Conservation (phyloP, 2,113 vertebrate genomes). For the Arenaria interpres region DNA sequence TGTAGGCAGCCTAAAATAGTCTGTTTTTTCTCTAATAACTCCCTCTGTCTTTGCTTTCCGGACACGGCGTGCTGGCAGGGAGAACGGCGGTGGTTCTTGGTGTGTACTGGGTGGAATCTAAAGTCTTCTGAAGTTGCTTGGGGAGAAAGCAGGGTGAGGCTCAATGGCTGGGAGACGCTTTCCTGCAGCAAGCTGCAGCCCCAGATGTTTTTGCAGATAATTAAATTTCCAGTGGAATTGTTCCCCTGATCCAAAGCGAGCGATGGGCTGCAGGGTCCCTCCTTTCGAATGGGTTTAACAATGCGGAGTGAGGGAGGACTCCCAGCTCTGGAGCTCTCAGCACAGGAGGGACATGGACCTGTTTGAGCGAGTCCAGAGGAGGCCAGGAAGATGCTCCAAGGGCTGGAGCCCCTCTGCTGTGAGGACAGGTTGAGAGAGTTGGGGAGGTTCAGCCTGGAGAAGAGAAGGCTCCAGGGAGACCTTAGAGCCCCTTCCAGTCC, state of each 20-base stretch:
- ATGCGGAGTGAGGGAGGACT: rapidly evolving
- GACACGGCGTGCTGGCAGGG: background rate
- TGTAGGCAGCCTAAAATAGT: background rate
- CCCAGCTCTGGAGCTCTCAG: too few species aligned
- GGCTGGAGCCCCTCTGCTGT: too few species aligned
- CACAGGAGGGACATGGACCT: too few species aligned
- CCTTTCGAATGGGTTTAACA: too few species aligned
- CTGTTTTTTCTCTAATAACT: background rate
- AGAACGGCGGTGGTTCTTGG: background rate
- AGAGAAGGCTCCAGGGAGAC: too few species aligned
- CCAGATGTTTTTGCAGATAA: background rate
- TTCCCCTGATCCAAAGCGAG: background rate
- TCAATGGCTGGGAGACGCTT: rapidly evolving
- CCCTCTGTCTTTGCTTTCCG: background rate
- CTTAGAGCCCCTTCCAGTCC: too few species aligned
- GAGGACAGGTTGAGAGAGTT: too few species aligned
- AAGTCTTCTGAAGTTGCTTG: background rate
- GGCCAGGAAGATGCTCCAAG: too few species aligned
- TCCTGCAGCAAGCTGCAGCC: background rate
- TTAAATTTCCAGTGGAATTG: background rate
- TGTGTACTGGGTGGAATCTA: background rate
- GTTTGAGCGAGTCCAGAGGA: too few species aligned
- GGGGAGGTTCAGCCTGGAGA: too few species aligned
- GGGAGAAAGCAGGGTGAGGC: background rate
- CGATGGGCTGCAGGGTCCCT: background rate